A percentile compares a stretch with the other conserved stretches of the same genome.
Conservation (phyloP, 2,888 invertebrate genomes). For the Seladonia tumulorum region DNA sequence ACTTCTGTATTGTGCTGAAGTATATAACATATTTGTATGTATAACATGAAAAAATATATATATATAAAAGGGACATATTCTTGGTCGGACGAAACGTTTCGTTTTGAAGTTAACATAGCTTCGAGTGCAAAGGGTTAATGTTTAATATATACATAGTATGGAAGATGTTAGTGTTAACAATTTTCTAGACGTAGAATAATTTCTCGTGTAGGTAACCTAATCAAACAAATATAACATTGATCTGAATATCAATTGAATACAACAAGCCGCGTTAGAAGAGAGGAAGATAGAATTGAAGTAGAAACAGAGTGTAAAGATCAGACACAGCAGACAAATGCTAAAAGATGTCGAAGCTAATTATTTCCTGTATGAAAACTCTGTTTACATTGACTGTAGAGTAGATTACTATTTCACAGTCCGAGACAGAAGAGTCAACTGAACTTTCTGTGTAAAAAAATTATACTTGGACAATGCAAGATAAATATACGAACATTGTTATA, state of each 20-base stretch:
- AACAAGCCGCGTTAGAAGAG: background rate
- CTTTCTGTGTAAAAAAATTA: no score
- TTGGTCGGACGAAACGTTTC: no score
- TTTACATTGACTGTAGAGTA: background rate
- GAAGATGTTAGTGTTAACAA: background rate
- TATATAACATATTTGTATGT: no score
- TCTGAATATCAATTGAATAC: background rate
- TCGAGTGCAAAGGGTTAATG: no score
- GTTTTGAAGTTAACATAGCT: no score
- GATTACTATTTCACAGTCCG: background rate
- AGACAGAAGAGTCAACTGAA: no score
- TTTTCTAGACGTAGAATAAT: background rate
- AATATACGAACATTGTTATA: no score
- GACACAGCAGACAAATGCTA: background rate
- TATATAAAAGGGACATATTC: no score
- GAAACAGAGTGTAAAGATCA: background rate
- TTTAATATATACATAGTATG: no score
- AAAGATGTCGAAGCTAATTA: background rate
- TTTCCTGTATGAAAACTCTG: background rate
- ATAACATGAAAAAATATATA: no score
- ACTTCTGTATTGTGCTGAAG: no score
- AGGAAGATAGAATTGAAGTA: background rate
- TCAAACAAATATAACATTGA: background rate
- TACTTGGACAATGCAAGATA: no score
- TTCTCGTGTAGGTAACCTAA: background rate